Conservation (phyloP, 2,113 vertebrate genomes). For the Dicentrarchus labrax region DNA sequence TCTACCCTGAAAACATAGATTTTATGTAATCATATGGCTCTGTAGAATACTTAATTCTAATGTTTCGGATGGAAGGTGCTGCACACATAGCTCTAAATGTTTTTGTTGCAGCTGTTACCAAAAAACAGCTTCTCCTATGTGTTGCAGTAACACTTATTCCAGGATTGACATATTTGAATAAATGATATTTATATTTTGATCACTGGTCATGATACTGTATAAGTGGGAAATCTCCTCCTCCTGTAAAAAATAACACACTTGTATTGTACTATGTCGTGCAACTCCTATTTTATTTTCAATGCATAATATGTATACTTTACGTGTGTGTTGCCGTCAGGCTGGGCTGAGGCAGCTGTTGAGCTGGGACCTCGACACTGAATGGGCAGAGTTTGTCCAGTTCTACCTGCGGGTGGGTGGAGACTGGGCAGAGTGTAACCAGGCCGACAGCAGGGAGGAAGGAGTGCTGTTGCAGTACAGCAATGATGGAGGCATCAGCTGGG, state of each 20-base stretch:
- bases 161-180: not conserved
- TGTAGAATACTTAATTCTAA: slow-evolving; percentile 14
- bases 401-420: slow-evolving; percentile 97
- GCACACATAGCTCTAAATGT: not conserved
- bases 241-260: not conserved
- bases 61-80: slow-evolving; percentile 12
- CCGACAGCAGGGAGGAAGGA: slow-evolving; percentile 96
- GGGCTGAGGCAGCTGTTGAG: slow-evolving; percentile 95
- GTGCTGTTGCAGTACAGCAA: slow-evolving; percentile 97
- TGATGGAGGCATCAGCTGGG: slow-evolving; percentile 96
- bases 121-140: not conserved
- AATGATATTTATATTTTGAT: not conserved
- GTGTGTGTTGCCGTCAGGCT: slow-evolving; percentile 81
- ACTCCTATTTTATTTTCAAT: not conserved
- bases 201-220: not conserved
- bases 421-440: slow-evolving; percentile 91
- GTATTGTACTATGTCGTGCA: too few relatives aligned
- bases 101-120: slow-evolving; percentile 12
- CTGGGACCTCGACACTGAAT: slow-evolving; percentile 96
- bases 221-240: not conserved
- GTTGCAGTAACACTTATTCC: not conserved
- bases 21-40: not conserved
- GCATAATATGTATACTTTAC: not conserved
- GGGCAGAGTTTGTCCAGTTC: slow-evolving; percentile 99
- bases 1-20: not conserved